Evolutionary conservation across 2,888 invertebrate genomes (phyloP).

Genomic region (Amblyjoppa proteus): DNA sequence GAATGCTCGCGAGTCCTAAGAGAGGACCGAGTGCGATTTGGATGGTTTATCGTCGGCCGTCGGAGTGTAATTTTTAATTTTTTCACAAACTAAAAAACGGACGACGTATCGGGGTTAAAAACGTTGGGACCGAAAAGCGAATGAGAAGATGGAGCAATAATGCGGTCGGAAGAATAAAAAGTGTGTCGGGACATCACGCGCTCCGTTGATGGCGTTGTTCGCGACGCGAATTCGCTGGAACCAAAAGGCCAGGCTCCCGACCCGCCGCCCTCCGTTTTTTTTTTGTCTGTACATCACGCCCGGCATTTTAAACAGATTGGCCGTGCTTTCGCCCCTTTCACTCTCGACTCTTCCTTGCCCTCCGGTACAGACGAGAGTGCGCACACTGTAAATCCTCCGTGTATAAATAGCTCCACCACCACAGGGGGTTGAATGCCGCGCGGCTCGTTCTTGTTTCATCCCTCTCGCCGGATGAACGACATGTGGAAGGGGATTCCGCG

Average conservation of each 20-base stretch:
- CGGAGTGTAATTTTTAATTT: not conserved
- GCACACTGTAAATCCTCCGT: constrained; percentile 15
- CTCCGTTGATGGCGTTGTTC: constrained; percentile 42
- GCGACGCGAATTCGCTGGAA: constrained; percentile 34
- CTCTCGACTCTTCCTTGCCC: constrained; percentile 29
- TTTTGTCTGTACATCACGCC: constrained; percentile 30
- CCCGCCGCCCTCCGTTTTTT: not conserved
- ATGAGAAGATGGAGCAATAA: constrained; percentile 50
- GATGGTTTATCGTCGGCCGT: not conserved
- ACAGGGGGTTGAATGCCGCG: constrained; percentile 1
- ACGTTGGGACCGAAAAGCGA: constrained; percentile 12
- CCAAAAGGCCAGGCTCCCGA: not conserved
- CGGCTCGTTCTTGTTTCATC: constrained; percentile 36
- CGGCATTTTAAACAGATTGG: constrained; percentile 71
- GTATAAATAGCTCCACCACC: constrained; percentile 19
- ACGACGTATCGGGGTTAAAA: not conserved
- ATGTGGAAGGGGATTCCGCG: constrained; percentile 5
- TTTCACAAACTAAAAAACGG: not conserved
- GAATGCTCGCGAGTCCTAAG: too few relatives aligned
- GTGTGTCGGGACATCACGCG: constrained; percentile 56
- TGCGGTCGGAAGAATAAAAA: constrained; percentile 54
- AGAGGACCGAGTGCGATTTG: constrained; percentile 10
- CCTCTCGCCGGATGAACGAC: constrained; percentile 44
- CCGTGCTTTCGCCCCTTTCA: constrained; percentile 60
- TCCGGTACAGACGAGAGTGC: not conserved